Evolutionary conservation across 2,113 vertebrate species (phyloP), one percentile per base, ranked within the genome.

Genomic region (Fukomys damarensis): DNA sequence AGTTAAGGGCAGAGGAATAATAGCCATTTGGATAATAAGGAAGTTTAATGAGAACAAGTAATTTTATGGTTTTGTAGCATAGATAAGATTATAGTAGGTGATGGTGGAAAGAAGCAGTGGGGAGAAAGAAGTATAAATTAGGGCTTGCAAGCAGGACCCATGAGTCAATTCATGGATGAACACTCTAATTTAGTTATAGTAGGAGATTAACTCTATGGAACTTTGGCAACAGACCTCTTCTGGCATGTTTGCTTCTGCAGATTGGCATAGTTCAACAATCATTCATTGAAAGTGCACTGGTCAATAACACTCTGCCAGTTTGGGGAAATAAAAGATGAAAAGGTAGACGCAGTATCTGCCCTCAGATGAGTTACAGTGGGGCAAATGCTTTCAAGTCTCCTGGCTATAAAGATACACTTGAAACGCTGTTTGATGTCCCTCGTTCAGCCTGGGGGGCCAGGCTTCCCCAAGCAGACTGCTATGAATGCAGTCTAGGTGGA

Each of bases 201-300:
- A 24, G 35, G 35, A 28, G 38, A 76, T 72, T n/a, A 38, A 7
- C 58, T 82, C 28, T 46, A 0, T 17, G 54, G 17, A 63, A 54
- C 28, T 38, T 30, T 52, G 70, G 65, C 72, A 49, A 9, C 80
- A 79, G 41, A 54, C 16, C 7, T 83, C 76, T 72, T 72, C 68
- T 92, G 80, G 66, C 86, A 86, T 83, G 38, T 52, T 82, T 81
- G 56, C 63, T 87, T 87, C 58, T 92, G 38, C 46, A 70, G 12
- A 84, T 87, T 74, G 80, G 30, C 83, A 86, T 88, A 68, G 65
- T 86, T 41, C 46, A 77, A 59, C 35, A 56, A 56, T 49, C 54
- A 22, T 80, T 89, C 52, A 35, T 92, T 54, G 46, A 72, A 46
- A 79, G 38, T 32, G 30, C n/a, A 9, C 65, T 9, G 38, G 59